These are phyloP conservation scores for Calephelis virginiensis DNA, from an alignment of 1,140 invertebrate species.

Conservation along the genomic window DNA sequence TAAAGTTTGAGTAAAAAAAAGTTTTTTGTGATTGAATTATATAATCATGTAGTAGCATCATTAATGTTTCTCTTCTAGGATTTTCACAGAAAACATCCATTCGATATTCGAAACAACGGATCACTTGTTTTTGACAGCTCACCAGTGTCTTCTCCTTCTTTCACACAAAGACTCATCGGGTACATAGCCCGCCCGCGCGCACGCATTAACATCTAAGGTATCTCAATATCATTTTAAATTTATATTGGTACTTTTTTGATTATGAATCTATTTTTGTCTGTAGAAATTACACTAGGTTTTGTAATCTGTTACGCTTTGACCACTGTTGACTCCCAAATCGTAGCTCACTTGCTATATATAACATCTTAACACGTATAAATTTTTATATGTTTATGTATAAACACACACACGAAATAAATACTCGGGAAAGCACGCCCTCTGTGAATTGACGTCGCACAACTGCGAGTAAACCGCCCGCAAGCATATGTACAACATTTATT, in stretches of 20 bases:
- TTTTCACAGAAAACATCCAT: too few species aligned
- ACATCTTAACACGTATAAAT: slow-evolving; percentile 69
- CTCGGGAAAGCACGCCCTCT: slow-evolving; percentile 54
- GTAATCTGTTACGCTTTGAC: slow-evolving; percentile 48
- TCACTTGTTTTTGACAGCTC: slow-evolving; percentile 33
- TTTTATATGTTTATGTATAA: slow-evolving; percentile 61
- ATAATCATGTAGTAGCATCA: too few species aligned
- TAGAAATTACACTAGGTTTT: slow-evolving; percentile 81
- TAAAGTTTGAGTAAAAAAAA: too few species aligned
- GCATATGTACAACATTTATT: slow-evolving; percentile 34
- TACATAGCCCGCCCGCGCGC: slow-evolving; percentile 55
- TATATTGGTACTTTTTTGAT: slow-evolving; percentile 83
- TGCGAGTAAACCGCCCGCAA: slow-evolving; percentile 49
- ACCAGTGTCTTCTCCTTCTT: slow-evolving; percentile 25
- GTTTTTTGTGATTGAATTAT: too few species aligned
- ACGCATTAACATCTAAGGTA: slow-evolving; percentile 71
- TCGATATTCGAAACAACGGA: neutral
- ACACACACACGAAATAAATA: slow-evolving; percentile 64
- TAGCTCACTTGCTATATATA: slow-evolving; percentile 51
- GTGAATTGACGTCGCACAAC: slow-evolving; percentile 64
- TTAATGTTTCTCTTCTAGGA: too few species aligned
- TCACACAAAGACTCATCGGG: slow-evolving; percentile 39
- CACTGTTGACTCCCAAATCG: slow-evolving; percentile 67
- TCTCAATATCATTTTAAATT: slow-evolving; percentile 73
- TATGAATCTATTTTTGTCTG: slow-evolving; percentile 80